Conservation (phyloP, 1,140 invertebrate genomes). For the Pseudomyrmex concolor region DNA sequence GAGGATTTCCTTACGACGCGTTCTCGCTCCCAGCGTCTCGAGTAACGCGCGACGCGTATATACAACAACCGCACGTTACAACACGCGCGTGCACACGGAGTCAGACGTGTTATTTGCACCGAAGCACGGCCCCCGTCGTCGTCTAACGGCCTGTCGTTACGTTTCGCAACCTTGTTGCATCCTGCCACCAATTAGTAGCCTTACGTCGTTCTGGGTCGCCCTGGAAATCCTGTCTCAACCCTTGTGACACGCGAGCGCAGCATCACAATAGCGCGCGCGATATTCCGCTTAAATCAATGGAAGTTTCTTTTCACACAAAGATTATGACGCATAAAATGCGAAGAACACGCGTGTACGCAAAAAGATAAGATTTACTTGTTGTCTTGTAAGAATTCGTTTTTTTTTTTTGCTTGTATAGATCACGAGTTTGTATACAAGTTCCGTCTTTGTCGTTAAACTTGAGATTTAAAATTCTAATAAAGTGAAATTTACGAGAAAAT, state of each 20-base stretch:
- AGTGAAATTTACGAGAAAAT: too few relatives aligned
- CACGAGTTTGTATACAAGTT: too few relatives aligned
- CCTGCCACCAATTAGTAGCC: constrained; percentile 44
- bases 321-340: neutral
- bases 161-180: constrained; percentile 55
- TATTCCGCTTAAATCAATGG: constrained; percentile 32
- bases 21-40: constrained; percentile 49
- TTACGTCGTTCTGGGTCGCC: constrained; percentile 21
- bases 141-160: constrained; percentile 56
- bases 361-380: too few relatives aligned
- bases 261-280: constrained; percentile 8
- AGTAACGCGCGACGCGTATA: constrained; percentile 27
- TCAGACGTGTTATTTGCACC: constrained; percentile 54
- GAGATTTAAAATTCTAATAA: too few relatives aligned
- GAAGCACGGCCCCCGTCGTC: constrained; percentile 23
- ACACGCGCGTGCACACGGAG: neutral
- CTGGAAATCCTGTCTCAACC: constrained; percentile 32
- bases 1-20: constrained; percentile 73
- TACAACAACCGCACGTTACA: neutral
- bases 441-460: too few relatives aligned
- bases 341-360: too few relatives aligned
- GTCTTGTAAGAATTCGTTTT: too few relatives aligned
- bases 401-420: too few relatives aligned
- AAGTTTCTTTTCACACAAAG: neutral
- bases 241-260: neutral